Percentiles rank a stretch among this genome's conserved stretches.
These are phyloP conservation scores for Abrostola tripartita DNA, from an alignment of 2,888 invertebrate species.

Conservation along the genomic window DNA sequence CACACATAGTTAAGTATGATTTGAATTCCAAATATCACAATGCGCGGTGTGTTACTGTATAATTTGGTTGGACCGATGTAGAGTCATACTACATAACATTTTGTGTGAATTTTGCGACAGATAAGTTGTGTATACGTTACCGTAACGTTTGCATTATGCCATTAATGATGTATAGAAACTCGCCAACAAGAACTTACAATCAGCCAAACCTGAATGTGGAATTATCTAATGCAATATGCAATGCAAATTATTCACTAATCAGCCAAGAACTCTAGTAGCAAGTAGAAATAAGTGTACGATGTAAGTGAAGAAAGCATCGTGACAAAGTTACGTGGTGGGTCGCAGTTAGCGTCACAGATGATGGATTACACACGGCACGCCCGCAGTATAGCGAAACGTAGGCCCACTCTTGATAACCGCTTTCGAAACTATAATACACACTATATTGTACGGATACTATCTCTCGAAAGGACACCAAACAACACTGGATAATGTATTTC, in stretches of 20 bases:
- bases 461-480: slow-evolving; percentile 14
- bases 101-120: slow-evolving; percentile 4
- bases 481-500: background rate
- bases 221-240: slow-evolving; percentile 12
- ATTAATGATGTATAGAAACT: slow-evolving; percentile 1
- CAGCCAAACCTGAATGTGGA: background rate
- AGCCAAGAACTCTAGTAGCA: slow-evolving; percentile 21
- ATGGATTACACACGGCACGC: slow-evolving; percentile 60
- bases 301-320: slow-evolving; percentile 58
- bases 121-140: background rate
- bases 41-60: background rate
- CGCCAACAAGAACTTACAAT: background rate
- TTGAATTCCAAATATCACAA: background rate
- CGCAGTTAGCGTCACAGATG: slow-evolving; percentile 66
- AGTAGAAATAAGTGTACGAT: slow-evolving; percentile 31
- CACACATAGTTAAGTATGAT: slow-evolving; percentile 8
- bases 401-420: slow-evolving; percentile 45
- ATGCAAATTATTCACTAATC: slow-evolving; percentile 24
- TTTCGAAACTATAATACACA: slow-evolving; percentile 54
- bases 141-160: slow-evolving; percentile 7
- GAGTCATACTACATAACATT: background rate
- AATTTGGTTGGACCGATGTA: background rate
- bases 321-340: slow-evolving; percentile 59
- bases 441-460: slow-evolving; percentile 15
- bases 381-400: slow-evolving; percentile 47